Evolutionary conservation across 2,888 invertebrate genomes (phyloP).

Genomic region (Drosophila prostipennis): DNA sequence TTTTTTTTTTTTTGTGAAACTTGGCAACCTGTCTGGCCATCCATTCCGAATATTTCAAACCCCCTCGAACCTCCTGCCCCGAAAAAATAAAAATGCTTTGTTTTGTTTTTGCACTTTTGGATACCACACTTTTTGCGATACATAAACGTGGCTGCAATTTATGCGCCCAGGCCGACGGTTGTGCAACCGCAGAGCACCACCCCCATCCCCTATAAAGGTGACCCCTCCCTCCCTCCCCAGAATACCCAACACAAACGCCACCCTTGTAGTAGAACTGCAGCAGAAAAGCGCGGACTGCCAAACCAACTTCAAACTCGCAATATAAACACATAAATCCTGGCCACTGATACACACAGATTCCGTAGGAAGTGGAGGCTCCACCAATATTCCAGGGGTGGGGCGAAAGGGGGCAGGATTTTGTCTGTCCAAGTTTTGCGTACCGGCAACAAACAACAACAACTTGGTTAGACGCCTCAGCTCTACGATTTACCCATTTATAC

Average conservation of each 20-base stretch:
- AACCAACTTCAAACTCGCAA: conserved; percentile 80
- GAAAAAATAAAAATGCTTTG: conserved; percentile 5
- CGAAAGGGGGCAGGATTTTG: conserved; percentile 6
- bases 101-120: conserved; percentile 7
- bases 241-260: background rate
- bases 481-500: background rate
- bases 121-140: conserved; percentile 11
- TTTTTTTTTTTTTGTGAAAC: background rate
- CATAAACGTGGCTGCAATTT: conserved; percentile 45
- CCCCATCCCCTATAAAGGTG: background rate
- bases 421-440: conserved; percentile 38
- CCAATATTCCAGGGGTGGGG: background rate
- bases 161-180: conserved; percentile 41
- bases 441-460: conserved; percentile 30
- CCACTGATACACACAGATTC: conserved; percentile 75
- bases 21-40: conserved; percentile 15
- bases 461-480: conserved; percentile 20
- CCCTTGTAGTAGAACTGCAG: conserved; percentile 21
- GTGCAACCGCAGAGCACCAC: conserved; percentile 24
- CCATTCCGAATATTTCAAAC: background rate
- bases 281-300: conserved; percentile 68
- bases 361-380: conserved; percentile 38
- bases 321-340: conserved; percentile 78
- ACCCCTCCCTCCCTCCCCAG: background rate
- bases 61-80: too few relatives aligned